Base-by-base conservation (phyloP, 1,140 invertebrate species). In the Eurosta solidaginis region DNA sequence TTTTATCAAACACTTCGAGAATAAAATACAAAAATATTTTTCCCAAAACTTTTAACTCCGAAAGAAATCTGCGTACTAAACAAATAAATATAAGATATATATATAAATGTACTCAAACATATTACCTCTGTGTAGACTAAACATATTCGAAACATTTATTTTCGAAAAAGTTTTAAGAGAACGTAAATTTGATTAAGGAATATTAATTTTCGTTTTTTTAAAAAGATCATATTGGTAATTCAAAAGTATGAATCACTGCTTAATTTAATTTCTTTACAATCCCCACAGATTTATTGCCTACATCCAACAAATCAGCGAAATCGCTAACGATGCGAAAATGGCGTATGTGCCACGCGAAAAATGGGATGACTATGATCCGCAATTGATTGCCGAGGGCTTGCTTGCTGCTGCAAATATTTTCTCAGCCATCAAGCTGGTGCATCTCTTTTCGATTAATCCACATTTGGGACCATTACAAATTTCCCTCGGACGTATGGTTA, bases 331-430 rank as follows among this genome's bases (percentile, higher is more conserved):
- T 83, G 90, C 92, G 0, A 84, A 88, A 2, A 93, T 91, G 17
- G 93, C 92, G 1, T 93, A 91, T 79, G 92, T 95, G 47, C 92
- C 95, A 0, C 89, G 96, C 49, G 94, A 97, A 83, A 88, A 94
- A 44, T 99, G 97, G 97, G 90, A 97, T 83, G 93, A 94, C 14
- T 98, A 95, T 87, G 97, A 98, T 89, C 96, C 96, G 0, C 97
- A 98, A 84, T 90, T 99, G 0, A 95, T 99, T 49, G 95, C 96
- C 4, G 97, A 98, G 85, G 96, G 96, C 20, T 89, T 98, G 17
- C 98, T 98, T 88, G 96, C 97, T 12, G 96, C 95, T 17, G 96
- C 97, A 47, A 98, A 98, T 89, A 94, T 99, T 78, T 91, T 89
- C 80, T 94, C 93, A 82, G 95, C 95, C 1, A 87, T 97, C 25